These are phyloP conservation scores for Sinelater perroti DNA, from an alignment of 2,888 invertebrate species.

Conservation along the genomic window DNA sequence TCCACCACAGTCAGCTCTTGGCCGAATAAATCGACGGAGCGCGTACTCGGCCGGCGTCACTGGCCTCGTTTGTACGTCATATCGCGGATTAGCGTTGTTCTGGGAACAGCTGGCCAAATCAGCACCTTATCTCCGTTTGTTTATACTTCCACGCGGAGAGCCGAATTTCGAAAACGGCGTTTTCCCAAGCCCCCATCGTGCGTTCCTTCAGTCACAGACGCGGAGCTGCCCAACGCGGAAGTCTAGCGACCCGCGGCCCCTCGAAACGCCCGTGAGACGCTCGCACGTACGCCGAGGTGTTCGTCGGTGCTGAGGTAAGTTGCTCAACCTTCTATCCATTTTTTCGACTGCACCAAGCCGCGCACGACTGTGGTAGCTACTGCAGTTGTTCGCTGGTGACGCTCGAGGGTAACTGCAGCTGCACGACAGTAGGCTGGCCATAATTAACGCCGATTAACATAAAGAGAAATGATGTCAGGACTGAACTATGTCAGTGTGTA, in stretches of 20 bases:
- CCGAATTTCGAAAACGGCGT: conserved; percentile 11
- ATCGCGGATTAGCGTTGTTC: conserved; percentile 29
- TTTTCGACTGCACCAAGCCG: not conserved
- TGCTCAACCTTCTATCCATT: too few relatives aligned
- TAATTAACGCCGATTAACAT: conserved; percentile 5
- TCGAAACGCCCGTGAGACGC: too few relatives aligned
- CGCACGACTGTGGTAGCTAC: too few relatives aligned
- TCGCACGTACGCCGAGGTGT: too few relatives aligned
- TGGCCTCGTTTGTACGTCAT: conserved; percentile 34
- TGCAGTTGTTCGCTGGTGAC: not conserved
- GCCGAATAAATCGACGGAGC: conserved; percentile 41
- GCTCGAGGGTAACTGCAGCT: conserved; percentile 1
- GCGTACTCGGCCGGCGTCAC: conserved; percentile 35
- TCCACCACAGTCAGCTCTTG: conserved; percentile 34
- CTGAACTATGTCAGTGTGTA: conserved; percentile 20
- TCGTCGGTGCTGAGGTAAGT: too few relatives aligned
- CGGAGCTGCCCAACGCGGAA: conserved; percentile 7
- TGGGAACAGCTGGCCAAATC: conserved; percentile 29
- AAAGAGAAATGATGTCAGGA: conserved; percentile 12
- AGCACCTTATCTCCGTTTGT: conserved; percentile 27
- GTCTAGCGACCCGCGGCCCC: too few relatives aligned
- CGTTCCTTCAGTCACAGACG: conserved; percentile 16
- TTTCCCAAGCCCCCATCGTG: conserved; percentile 13
- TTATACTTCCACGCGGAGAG: conserved; percentile 20
- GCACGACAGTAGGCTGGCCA: not conserved